phyloP scores from a whole-genome alignment of 2,888 invertebrate species.

The Nasonia oneida region DNA sequence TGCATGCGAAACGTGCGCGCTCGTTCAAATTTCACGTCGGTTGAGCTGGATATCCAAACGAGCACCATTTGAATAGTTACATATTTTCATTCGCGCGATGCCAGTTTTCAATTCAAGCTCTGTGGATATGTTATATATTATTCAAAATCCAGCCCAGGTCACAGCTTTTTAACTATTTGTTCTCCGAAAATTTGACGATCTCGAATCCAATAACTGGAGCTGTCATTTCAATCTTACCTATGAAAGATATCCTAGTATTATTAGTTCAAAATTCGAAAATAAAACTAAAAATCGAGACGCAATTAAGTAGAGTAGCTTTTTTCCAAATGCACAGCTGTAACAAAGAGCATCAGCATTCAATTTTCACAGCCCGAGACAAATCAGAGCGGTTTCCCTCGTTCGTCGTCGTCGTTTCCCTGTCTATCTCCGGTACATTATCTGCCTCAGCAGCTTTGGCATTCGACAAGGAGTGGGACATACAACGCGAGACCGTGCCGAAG shows the following conservation, averaged over 20 bases:
- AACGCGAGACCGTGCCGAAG: background rate
- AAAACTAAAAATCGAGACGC: too few relatives aligned
- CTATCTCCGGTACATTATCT: background rate
- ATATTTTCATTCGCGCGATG: too few relatives aligned
- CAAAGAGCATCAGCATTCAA: constrained; percentile 20
- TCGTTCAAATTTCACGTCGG: background rate
- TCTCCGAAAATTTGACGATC: too few relatives aligned
- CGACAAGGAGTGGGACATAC: background rate
- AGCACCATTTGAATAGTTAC: background rate
- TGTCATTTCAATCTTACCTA: too few relatives aligned
- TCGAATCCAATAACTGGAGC: too few relatives aligned
- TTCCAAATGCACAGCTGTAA: background rate
- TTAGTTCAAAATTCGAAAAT: too few relatives aligned
- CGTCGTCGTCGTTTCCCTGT: background rate
- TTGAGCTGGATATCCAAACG: background rate
- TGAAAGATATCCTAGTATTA: too few relatives aligned
- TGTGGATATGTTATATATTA: too few relatives aligned
- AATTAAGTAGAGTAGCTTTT: background rate
- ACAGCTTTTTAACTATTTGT: too few relatives aligned
- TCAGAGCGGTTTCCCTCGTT: background rate
- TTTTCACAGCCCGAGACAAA: background rate
- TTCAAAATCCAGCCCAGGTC: too few relatives aligned
- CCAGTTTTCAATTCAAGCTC: too few relatives aligned
- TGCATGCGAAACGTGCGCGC: background rate
- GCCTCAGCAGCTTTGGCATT: background rate